A percentile compares a stretch with the other conserved stretches of the same genome.
phyloP scores from a whole-genome alignment of 2,113 vertebrate species.

The Toxotes jaculatrix region DNA sequence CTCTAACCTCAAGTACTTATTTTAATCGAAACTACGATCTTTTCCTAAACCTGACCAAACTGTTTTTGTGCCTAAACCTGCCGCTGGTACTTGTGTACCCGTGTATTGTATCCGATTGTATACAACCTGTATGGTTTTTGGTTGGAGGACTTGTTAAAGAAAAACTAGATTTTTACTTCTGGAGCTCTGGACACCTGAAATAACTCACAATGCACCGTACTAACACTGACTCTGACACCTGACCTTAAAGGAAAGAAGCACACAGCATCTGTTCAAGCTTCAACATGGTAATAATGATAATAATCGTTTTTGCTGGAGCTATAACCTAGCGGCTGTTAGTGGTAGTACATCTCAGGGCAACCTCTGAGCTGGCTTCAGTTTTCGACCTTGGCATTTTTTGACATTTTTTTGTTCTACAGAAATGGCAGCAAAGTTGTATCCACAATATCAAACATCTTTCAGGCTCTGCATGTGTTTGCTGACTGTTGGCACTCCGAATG shows the following conservation, averaged over 20 bases:
- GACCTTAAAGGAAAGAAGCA: background rate
- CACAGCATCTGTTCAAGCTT: background rate
- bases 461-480: constrained; percentile 33
- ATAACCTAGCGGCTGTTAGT: background rate
- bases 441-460: constrained; percentile 30
- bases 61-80: too few relatives aligned
- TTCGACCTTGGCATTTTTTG: background rate
- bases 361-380: background rate
- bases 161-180: too few relatives aligned
- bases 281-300: too few relatives aligned
- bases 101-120: too few relatives aligned
- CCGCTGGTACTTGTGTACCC: too few relatives aligned
- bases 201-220: background rate
- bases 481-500: constrained; percentile 33
- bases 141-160: too few relatives aligned
- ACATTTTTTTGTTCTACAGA: constrained; percentile 20
- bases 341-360: background rate
- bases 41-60: too few relatives aligned
- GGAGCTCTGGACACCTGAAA: too few relatives aligned
- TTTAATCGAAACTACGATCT: too few relatives aligned
- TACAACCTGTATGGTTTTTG: too few relatives aligned
- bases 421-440: background rate
- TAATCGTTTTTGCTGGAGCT: too few relatives aligned
- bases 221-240: background rate
- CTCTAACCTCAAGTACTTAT: background rate